phyloP scores from a whole-genome alignment of 2,113 vertebrate species.

The Oxyura jamaicensis region DNA sequence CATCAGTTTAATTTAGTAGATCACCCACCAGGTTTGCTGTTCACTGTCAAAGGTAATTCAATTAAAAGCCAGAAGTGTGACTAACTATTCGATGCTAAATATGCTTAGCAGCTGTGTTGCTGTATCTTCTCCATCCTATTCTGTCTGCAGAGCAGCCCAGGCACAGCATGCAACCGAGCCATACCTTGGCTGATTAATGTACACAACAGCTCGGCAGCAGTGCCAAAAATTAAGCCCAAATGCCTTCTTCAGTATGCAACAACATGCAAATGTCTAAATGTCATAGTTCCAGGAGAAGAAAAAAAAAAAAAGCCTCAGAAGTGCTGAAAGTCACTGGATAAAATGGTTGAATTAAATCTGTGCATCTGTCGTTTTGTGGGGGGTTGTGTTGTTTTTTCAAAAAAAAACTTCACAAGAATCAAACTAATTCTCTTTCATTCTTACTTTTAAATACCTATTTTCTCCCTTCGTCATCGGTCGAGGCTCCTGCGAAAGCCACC shows the following conservation, averaged over 20 bases:
- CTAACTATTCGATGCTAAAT: constrained; percentile 81
- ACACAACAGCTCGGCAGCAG: background rate
- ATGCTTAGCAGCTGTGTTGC: constrained; percentile 85
- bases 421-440: background rate
- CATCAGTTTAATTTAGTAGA: constrained; percentile 71
- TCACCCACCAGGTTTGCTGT: constrained; percentile 82
- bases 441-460: background rate
- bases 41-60: constrained; percentile 94
- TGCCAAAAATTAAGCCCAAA: background rate
- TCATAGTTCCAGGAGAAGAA: background rate
- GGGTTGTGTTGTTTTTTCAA: too few relatives aligned
- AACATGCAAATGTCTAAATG: background rate
- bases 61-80: constrained; percentile 91
- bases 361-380: too few relatives aligned
- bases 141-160: background rate
- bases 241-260: background rate
- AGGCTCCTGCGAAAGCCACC: background rate
- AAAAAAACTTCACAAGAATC: background rate
- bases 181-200: background rate
- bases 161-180: background rate
- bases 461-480: background rate
- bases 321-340: background rate
- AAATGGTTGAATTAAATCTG: background rate
- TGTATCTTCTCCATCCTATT: background rate
- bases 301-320: background rate